A percentile compares a stretch with the other conserved stretches of the same genome.
Conservation (phyloP, 2,113 vertebrate genomes). For the Origma solitaria region DNA sequence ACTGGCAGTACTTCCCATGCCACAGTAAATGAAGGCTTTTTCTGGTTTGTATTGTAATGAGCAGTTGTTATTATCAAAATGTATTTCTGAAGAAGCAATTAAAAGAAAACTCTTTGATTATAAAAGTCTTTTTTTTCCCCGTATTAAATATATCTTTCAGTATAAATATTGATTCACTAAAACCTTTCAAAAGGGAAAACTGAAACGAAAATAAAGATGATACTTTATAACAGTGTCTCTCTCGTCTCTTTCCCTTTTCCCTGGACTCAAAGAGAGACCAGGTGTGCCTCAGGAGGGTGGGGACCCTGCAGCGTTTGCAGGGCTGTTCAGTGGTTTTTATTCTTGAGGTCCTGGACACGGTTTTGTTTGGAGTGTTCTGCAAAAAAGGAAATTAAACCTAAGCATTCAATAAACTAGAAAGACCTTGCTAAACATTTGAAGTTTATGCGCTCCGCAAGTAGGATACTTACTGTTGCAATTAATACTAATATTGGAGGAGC, state of each 20-base stretch:
- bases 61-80: constrained; percentile 60
- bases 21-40: constrained; percentile 61
- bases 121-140: background rate
- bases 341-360: background rate
- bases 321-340: background rate
- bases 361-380: background rate
- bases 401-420: background rate
- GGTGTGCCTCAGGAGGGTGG: background rate
- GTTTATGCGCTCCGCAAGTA: background rate
- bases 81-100: constrained; percentile 46
- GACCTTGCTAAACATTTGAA: background rate
- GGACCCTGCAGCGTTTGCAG: background rate
- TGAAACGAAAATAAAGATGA: constrained; percentile 20
- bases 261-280: background rate
- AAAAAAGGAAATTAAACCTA: background rate
- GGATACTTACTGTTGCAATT: background rate
- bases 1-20: constrained; percentile 62
- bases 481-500: background rate
- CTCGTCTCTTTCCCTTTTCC: background rate
- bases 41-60: constrained; percentile 58
- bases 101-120: constrained; percentile 40
- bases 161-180: constrained; percentile 29
- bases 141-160: constrained; percentile 24
- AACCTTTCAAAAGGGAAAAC: background rate
- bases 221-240: background rate